phyloP scores from a whole-genome alignment of 2,888 invertebrate species.

The Cantharis rustica region DNA sequence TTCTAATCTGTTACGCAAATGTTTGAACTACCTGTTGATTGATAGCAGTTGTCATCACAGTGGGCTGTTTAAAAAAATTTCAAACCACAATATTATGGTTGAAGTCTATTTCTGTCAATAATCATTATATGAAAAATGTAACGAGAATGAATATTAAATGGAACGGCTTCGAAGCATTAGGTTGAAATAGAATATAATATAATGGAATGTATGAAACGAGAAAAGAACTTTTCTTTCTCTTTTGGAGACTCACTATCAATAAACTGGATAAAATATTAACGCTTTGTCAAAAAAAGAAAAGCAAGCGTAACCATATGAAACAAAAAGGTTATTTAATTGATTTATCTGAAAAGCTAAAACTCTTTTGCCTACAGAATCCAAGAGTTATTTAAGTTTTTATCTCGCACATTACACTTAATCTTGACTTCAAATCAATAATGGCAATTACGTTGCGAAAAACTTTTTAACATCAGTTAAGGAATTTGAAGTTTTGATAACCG shows the following conservation, averaged over 20 bases:
- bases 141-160: too few species aligned
- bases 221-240: background rate
- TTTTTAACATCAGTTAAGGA: constrained; percentile 8
- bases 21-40: too few species aligned
- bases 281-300: background rate
- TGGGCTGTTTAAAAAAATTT: too few species aligned
- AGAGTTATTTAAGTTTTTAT: background rate
- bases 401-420: background rate
- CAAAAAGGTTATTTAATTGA: background rate
- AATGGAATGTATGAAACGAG: too few species aligned
- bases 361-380: background rate
- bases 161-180: too few species aligned
- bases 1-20: too few species aligned
- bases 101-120: too few species aligned
- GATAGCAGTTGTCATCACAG: too few species aligned
- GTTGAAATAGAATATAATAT: too few species aligned
- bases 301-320: background rate
- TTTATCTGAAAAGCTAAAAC: background rate
- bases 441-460: constrained; percentile 5
- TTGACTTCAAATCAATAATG: constrained; percentile 10
- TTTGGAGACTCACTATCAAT: background rate
- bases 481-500: constrained; percentile 9
- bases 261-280: background rate
- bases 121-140: too few species aligned
- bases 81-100: too few species aligned